A percentile compares a stretch with the other conserved stretches of the same genome.
Evolutionary conservation across 2,113 vertebrate genomes (phyloP).

Genomic region (Campylomormyrus numenius): DNA sequence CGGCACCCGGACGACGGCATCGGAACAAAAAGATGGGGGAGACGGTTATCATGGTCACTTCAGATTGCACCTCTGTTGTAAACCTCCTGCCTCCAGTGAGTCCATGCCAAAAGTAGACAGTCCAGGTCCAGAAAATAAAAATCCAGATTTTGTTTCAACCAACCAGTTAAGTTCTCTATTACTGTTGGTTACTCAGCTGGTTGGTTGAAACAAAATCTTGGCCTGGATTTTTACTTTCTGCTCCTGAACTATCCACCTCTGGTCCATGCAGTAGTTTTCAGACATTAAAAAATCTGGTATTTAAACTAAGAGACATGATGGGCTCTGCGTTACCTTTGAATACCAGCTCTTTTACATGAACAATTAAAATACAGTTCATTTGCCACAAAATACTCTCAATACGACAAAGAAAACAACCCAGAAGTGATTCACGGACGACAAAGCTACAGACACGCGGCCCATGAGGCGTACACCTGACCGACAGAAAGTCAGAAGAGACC

Average conservation of each 20-base stretch:
- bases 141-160: neutral
- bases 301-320: conserved; percentile 24
- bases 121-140: neutral
- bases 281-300: conserved; percentile 19
- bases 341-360: conserved; percentile 61
- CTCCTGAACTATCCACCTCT: neutral
- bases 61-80: neutral
- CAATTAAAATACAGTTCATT: conserved; percentile 42
- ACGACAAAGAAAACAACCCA: conserved; percentile 37
- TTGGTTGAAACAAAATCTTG: neutral
- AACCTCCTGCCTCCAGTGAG: neutral
- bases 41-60: neutral
- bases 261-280: neutral
- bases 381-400: conserved; percentile 41
- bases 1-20: neutral
- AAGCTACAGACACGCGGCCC: conserved; percentile 42
- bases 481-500: conserved; percentile 34
- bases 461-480: neutral
- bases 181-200: neutral
- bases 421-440: conserved; percentile 45
- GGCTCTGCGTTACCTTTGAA: conserved; percentile 46
- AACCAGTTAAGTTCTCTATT: neutral
- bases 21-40: neutral
- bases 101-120: neutral
- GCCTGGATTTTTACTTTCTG: neutral